These are phyloP conservation scores for Tetragnatha montana DNA, from an alignment of 2,888 invertebrate genomes.

Conservation along the genomic window DNA sequence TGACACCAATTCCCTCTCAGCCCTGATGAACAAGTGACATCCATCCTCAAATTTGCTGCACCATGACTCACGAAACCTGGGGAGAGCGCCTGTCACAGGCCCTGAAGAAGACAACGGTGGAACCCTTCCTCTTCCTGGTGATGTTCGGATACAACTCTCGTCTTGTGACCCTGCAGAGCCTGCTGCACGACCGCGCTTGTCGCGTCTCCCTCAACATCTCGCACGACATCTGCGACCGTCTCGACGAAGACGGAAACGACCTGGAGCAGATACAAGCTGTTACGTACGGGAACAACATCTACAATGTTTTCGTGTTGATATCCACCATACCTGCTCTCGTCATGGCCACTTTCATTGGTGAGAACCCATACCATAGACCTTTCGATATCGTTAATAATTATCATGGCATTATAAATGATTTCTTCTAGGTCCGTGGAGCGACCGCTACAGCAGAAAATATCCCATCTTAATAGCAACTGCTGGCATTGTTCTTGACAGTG, in stretches of 20 bases:
- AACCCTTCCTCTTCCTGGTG: slow-evolving; percentile 62
- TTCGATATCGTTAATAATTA: no score
- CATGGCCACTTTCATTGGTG: slow-evolving; percentile 58
- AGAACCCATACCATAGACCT: background rate
- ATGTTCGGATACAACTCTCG: slow-evolving; percentile 53
- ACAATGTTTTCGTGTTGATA: slow-evolving; percentile 31
- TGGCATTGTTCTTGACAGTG: slow-evolving; percentile 50
- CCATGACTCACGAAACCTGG: slow-evolving; percentile 1
- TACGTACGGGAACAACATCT: slow-evolving; percentile 43
- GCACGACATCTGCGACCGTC: slow-evolving; percentile 30
- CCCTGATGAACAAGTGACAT: background rate
- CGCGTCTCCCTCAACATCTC: slow-evolving; percentile 51
- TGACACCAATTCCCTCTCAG: background rate
- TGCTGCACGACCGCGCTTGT: slow-evolving; percentile 59
- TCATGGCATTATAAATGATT: no score
- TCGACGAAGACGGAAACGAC: slow-evolving; percentile 26
- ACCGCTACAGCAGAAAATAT: slow-evolving; percentile 67
- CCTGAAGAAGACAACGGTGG: slow-evolving; percentile 49
- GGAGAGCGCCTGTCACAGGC: background rate
- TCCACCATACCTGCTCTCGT: slow-evolving; percentile 62
- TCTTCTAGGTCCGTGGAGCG: slow-evolving; percentile 64
- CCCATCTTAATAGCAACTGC: slow-evolving; percentile 47
- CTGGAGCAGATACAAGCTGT: slow-evolving; percentile 30
- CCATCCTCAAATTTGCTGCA: background rate
- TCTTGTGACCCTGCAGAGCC: slow-evolving; percentile 43